Evolutionary conservation across 2,888 invertebrate genomes (phyloP), one percentile per base, ranked within the genome.

Genomic region (Ochropleura leucogaster): DNA sequence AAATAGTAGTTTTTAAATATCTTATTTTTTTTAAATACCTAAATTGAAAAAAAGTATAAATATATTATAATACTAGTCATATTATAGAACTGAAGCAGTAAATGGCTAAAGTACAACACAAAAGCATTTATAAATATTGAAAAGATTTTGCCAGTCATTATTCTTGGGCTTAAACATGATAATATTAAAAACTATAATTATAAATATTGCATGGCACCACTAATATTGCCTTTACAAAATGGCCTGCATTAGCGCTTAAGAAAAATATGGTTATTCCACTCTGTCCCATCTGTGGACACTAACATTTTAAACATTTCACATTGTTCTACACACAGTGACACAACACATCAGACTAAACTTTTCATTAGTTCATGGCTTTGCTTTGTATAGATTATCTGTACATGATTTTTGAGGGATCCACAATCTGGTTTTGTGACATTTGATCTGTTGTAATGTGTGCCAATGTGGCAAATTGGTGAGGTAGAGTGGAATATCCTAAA

Each of bases 131-230:
- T 55, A 68, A 64, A 46, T 62, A 40, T 53, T 44, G 4, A 49
- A 72, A 55, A 51, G 14, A 20, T 18, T 44, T 49, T 20, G 64
- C 67, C 76, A 81, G 47, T 77, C 66, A 69, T 42, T 53, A 30
- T 69, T 59, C 47, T 59, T 70, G 59, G 62, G 68, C 77, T 46
- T 67, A 68, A 47, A 77, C 18, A 51, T 68, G 30, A 51, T 77
- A 67, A 51, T 77, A 67, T 40, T 76, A 68, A 63, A 75, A 69
- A 77, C 46, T 68, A 66, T 66, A 53, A 20, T 72, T 63, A 47
- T 80, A 51, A 51, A 68, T 74, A 82, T 78, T 78, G 82, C 82
- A 78, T 66, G 73, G 81, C 80, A 74, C 68, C 14, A 20, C 12
- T 59, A 62, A 62, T 55, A 66, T 69, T 59, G 74, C 81, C 74